Evolutionary conservation across 2,113 vertebrate genomes (phyloP).

Genomic region (Apeltes quadracus): DNA sequence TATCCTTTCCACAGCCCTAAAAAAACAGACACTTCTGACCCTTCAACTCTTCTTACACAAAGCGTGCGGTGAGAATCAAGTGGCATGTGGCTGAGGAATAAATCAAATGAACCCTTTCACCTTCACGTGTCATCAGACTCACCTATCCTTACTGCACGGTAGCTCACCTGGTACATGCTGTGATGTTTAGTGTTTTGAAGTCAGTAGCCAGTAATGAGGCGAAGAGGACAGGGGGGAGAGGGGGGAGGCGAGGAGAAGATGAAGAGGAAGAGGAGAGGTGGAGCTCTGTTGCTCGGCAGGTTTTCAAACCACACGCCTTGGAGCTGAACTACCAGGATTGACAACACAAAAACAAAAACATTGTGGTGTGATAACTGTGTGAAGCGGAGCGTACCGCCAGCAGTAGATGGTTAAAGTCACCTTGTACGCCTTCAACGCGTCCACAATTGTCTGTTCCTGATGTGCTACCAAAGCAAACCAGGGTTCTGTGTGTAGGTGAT

Average conservation of each 20-base stretch:
- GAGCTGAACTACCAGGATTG: conserved; percentile 13
- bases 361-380: conserved; percentile 19
- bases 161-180: background rate
- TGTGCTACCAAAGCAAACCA: background rate
- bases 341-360: background rate
- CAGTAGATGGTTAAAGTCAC: conserved; percentile 54
- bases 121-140: background rate
- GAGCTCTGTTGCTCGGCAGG: conserved; percentile 34
- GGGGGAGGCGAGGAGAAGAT: conserved; percentile 1
- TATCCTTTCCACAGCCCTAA: background rate
- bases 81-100: background rate
- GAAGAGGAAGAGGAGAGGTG: background rate
- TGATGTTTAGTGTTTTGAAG: conserved; percentile 48
- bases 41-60: background rate
- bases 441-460: conserved; percentile 26
- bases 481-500: background rate
- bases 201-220: conserved; percentile 41
- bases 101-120: background rate
- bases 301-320: conserved; percentile 30
- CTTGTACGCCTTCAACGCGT: conserved; percentile 14
- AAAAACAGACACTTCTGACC: background rate
- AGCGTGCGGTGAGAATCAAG: background rate
- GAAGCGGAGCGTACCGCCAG: conserved; percentile 34
- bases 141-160: background rate
- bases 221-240: conserved; percentile 1